These are phyloP conservation scores for Isaurus tuberculatus DNA, from an alignment of 92 coral and sea anemone genomes.

Conservation along the genomic window DNA sequence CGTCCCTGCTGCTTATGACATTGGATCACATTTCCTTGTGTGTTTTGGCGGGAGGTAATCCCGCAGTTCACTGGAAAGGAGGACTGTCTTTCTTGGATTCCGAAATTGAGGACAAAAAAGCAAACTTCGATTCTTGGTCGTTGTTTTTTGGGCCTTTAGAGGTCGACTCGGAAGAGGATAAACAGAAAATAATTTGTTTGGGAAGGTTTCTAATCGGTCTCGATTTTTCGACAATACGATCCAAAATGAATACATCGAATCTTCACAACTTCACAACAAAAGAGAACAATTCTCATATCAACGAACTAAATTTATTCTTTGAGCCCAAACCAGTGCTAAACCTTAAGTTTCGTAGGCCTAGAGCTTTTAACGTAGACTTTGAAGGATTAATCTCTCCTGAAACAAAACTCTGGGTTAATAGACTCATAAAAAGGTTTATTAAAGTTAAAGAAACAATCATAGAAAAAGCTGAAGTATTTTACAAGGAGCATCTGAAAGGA, in stretches of 20 bases:
- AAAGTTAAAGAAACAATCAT: slow-evolving; percentile 7
- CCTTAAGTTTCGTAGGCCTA: slow-evolving; percentile 23
- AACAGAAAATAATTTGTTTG: slow-evolving; percentile 10
- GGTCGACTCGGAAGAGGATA: not conserved
- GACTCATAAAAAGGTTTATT: slow-evolving; percentile 5
- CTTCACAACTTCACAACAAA: not conserved
- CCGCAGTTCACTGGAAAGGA: slow-evolving; percentile 22
- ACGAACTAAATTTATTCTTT: not conserved
- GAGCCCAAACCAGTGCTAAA: not conserved
- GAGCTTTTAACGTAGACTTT: not conserved
- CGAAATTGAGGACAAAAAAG: not conserved
- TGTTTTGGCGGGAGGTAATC: slow-evolving; percentile 18
- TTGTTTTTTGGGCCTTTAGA: slow-evolving; percentile 28
- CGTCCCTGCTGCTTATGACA: slow-evolving; percentile 23
- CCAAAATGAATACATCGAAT: not conserved
- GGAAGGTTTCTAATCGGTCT: not conserved
- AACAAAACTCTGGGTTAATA: slow-evolving; percentile 28
- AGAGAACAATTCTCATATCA: not conserved
- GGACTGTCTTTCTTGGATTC: not conserved
- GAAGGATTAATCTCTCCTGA: slow-evolving; percentile 27
- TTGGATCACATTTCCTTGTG: slow-evolving; percentile 40
- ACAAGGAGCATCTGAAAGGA: slow-evolving; percentile 11
- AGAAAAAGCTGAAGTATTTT: slow-evolving; percentile 9
- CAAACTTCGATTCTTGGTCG: slow-evolving; percentile 4
- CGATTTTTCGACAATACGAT: slow-evolving; percentile 8